These are phyloP conservation scores for Sparus aurata DNA, from an alignment of 2,797 vertebrate genomes.

Conservation along the genomic window DNA sequence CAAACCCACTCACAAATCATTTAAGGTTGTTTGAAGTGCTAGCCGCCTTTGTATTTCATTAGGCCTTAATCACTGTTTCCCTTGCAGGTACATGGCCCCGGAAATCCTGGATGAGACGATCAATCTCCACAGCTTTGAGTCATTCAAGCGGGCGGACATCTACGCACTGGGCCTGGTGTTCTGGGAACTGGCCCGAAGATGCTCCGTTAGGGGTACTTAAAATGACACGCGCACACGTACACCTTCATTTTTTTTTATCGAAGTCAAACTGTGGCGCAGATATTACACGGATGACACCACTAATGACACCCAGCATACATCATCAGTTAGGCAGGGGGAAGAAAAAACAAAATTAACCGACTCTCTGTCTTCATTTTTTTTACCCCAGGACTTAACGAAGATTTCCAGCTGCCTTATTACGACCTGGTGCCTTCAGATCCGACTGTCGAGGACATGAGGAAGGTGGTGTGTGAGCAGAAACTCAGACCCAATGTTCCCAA, in stretches of 20 bases:
- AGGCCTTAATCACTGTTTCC: conserved; percentile 74
- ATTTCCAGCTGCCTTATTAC: conserved; percentile 98
- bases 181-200: conserved; percentile 96
- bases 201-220: conserved; percentile 90
- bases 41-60: conserved; percentile 41
- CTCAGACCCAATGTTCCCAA: conserved; percentile 95
- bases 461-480: conserved; percentile 96
- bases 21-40: conserved; percentile 21
- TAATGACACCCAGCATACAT: not conserved
- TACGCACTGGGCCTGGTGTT: conserved; percentile 96
- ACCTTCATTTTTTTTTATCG: not conserved
- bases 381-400: conserved; percentile 90
- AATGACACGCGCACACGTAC: not conserved
- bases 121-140: conserved; percentile 93
- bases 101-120: conserved; percentile 96
- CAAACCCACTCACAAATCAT: not conserved
- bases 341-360: not conserved
- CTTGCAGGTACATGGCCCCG: conserved; percentile 96
- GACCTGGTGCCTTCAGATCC: conserved; percentile 98
- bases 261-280: not conserved
- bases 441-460: conserved; percentile 96
- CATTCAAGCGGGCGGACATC: conserved; percentile 96
- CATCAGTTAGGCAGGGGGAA: not conserved
- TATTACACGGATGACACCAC: not conserved
- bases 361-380: conserved; percentile 13